Base-by-base conservation (phyloP, 2,113 vertebrate species). In the Bos taurus region DNA sequence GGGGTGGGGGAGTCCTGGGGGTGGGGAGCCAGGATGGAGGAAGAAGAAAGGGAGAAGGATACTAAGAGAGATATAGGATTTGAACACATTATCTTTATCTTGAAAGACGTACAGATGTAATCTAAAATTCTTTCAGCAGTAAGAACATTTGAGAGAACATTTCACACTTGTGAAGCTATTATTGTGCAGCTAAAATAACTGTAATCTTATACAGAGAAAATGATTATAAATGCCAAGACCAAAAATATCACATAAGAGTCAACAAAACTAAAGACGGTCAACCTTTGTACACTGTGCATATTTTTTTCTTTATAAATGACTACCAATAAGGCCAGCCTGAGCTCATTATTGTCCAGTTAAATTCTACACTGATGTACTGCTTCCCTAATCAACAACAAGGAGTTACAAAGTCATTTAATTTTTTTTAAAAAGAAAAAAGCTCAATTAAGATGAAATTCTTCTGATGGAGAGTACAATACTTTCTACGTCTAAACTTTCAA, bases 241-340 rank as follows among this genome's bases (percentile, higher is more conserved):
- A 91, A 94, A 96, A 67, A 62, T 54, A 81, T 36, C 67, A 94
- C 21, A 7, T 26, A 40, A 74, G 26, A 92, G 19, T 82, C 54
- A 87, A 90, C 6, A 80, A 87, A 17, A 64, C 36, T 50, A 88
- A 94, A 94, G 84, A 81, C 5, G 3, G 9, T 67, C 36, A 82
- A 84, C 2, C 33, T 95, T 46, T 88, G 28, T 54, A 67, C 14
- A 91, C 1, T 15, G 33, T 54, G n/a, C 12, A 54, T n/a, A 71
- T 25, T 48, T 74, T 84, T 54, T 77, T n/a, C 30, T 43, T 67
- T 57, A 46, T 46, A 67, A 89, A 52, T 62, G 15, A 90, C 40
- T 90, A 91, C 17, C 56, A 82, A 25, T 71, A 83, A 87, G 30
- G 19, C 74, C n/a, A 92, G 17, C 26, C 59, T 64, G 10, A 13